Percentiles rank a stretch among this genome's conserved stretches.
phyloP scores from a whole-genome alignment of 2,888 invertebrate genomes.

The Drosophila helvetica region DNA sequence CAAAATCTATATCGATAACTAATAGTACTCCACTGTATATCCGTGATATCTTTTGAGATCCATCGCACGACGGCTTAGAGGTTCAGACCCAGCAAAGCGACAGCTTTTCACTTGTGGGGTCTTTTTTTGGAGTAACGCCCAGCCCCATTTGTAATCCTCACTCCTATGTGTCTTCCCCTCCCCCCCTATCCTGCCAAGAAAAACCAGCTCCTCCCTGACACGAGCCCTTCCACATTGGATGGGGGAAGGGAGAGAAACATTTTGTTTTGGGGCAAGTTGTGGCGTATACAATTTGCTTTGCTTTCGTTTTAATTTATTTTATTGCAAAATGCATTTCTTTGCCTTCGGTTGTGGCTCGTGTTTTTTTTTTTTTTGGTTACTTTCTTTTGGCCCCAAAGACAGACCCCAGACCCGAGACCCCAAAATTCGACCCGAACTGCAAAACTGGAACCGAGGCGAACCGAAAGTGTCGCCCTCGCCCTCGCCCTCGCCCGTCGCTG shows the following conservation, averaged over 20 bases:
- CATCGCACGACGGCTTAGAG: no score
- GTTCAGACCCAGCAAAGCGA: background rate
- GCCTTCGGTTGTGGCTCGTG: conserved; percentile 35
- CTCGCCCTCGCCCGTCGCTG: conserved; percentile 67
- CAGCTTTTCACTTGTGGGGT: background rate
- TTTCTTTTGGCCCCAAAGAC: conserved; percentile 53
- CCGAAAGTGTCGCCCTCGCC: conserved; percentile 70
- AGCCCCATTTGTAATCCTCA: background rate
- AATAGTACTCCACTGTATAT: no score
- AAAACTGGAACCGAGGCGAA: conserved; percentile 27
- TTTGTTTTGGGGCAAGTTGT: conserved; percentile 59
- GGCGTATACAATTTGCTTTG: conserved; percentile 64
- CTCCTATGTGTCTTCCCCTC: background rate
- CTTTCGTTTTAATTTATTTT: conserved; percentile 75
- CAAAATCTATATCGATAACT: no score
- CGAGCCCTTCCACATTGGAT: conserved; percentile 9
- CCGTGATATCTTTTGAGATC: no score
- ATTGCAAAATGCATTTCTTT: conserved; percentile 65
- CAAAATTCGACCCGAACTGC: background rate
- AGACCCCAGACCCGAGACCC: no score
- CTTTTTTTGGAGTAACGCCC: background rate
- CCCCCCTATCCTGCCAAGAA: background rate
- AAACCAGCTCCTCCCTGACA: background rate
- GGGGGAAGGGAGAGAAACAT: conserved; percentile 13
- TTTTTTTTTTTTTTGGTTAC: conserved; percentile 46